Base-by-base conservation (phyloP, 2,888 invertebrate species). In the Melanargia galathea region DNA sequence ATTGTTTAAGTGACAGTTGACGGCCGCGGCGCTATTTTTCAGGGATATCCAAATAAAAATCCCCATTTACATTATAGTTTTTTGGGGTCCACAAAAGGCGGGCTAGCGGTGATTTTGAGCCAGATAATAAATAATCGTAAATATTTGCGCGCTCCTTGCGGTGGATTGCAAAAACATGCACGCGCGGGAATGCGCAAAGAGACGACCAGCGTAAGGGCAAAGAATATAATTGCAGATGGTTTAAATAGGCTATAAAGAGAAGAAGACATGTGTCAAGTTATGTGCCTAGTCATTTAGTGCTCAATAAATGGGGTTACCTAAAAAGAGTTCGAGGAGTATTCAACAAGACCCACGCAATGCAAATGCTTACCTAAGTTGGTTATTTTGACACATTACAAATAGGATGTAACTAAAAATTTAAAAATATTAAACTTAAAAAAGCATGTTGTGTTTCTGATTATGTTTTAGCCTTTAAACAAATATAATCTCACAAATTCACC, bases 61-160 rank as follows among this genome's bases (percentile, higher is more conserved):
- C 7, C 16, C 18, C 43, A 10, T 43, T 43, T 43, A 18, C 8
- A 43, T 43, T 18, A 18, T 18, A 43, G 43, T 20, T 57, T 30
- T 46, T 33, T 46, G 46, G 33, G 18, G n/a, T 8, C 8, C n/a
- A 20, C 20, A 26, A 55, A 45, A 64, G 65, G 57, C 59, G 52
- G 67, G 59, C 56, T 68, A 64, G 66, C 68, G 63, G 69, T 67
- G 70, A 70, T 72, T 71, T 71, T 62, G 66, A 69, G 67, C 67
- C 68, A 68, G 69, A 70, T 72, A 70, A 73, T 73, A 73, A 72
- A 72, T 74, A 71, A 70, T 69, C 67, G 71, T 75, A 78, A 78
- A 79, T 75, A 79, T 82, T 80, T 81, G 81, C 82, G 74, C 78
- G 80, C 80, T 82, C 82, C 71, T 65, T 73, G 72, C 64, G 74